A percentile compares a stretch with the other conserved stretches of the same genome.
These are phyloP conservation scores for Polia nebulosa DNA, from an alignment of 2,888 invertebrate genomes.

Conservation along the genomic window DNA sequence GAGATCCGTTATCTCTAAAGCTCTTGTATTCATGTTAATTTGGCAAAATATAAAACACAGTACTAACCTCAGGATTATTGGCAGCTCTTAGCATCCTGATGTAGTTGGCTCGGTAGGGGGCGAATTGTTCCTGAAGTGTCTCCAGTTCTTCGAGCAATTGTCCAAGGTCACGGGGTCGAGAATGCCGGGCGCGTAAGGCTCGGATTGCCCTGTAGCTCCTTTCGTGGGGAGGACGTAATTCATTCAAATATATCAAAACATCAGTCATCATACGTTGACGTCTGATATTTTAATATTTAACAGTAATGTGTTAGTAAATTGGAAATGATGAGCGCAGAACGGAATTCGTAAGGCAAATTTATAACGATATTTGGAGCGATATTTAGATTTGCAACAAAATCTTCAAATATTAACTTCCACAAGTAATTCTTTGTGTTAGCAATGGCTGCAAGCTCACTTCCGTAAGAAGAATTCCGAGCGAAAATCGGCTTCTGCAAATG, in stretches of 20 bases:
- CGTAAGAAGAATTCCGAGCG: background rate
- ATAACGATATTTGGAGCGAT: background rate
- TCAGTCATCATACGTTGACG: conserved; percentile 23
- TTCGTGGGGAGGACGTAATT: conserved; percentile 24
- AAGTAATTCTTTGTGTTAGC: no score
- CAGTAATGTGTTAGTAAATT: conserved; percentile 26
- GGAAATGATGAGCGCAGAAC: conserved; percentile 15
- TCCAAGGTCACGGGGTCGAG: conserved; percentile 77
- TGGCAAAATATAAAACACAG: background rate
- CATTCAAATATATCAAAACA: conserved; percentile 30
- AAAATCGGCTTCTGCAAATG: background rate
- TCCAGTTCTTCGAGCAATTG: conserved; percentile 78
- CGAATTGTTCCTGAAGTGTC: conserved; percentile 75
- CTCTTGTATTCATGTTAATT: background rate
- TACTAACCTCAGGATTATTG: conserved; percentile 67
- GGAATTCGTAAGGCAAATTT: conserved; percentile 12
- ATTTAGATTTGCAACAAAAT: background rate
- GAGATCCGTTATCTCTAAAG: background rate
- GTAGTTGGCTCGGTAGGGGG: conserved; percentile 74
- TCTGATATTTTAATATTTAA: conserved; percentile 37
- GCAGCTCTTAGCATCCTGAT: conserved; percentile 71
- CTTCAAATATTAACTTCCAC: background rate
- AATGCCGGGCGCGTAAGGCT: conserved; percentile 69
- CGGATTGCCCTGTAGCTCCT: conserved; percentile 70
- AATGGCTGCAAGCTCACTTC: no score